These are phyloP conservation scores for Zoroaster sp. DNA, from an alignment of 53 echinoderm and acorn worm genomes.

Conservation along the genomic window DNA sequence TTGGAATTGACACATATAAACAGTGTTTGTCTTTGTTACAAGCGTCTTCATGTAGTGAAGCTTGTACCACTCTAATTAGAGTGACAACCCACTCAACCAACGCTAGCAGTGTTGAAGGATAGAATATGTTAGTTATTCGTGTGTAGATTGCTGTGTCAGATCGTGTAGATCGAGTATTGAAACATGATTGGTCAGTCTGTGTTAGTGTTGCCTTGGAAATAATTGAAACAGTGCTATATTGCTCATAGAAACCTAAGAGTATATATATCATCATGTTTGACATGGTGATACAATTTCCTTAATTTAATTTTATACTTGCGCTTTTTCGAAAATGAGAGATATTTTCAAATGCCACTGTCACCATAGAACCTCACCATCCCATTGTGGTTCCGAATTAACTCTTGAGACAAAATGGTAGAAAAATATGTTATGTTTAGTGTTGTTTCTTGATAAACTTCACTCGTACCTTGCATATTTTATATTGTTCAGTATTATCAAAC, in stretches of 20 bases:
- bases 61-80: neutral
- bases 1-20: neutral
- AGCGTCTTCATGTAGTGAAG: neutral
- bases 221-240: neutral
- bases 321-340: neutral
- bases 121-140: neutral
- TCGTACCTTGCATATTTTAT: too few relatives aligned
- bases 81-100: neutral
- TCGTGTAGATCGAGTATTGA: neutral
- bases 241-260: neutral
- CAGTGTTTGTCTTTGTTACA: neutral
- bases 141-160: slow-evolving; percentile 23
- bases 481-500: too few relatives aligned
- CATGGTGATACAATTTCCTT: neutral
- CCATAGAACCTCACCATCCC: too few relatives aligned
- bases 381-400: too few relatives aligned
- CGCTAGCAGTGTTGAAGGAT: neutral
- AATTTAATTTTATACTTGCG: neutral
- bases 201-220: neutral
- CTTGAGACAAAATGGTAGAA: too few relatives aligned
- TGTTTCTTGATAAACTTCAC: too few relatives aligned
- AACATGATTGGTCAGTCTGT: neutral
- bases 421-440: too few relatives aligned
- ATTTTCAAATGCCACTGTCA: neutral
- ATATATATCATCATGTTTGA: neutral